phyloP scores from a whole-genome alignment of 1,140 invertebrate genomes.

The Leptinotarsa defecta region DNA sequence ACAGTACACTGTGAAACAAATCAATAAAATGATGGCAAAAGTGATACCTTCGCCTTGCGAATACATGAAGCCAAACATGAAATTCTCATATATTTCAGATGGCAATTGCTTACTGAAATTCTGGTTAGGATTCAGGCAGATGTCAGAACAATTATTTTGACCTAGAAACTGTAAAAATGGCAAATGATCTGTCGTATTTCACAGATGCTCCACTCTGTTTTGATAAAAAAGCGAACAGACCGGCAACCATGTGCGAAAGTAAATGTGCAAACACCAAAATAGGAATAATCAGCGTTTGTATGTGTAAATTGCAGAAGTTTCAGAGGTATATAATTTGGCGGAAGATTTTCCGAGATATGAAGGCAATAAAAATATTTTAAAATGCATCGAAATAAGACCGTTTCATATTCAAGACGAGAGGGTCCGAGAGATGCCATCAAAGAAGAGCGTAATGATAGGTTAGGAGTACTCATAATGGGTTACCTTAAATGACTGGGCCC shows the following conservation, averaged over 20 bases:
- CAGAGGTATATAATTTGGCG: constrained; percentile 31
- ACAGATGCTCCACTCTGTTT: too few species aligned
- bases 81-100: too few species aligned
- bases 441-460: constrained; percentile 51
- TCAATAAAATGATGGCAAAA: too few species aligned
- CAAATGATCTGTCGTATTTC: too few species aligned
- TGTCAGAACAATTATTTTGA: too few species aligned
- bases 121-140: too few species aligned
- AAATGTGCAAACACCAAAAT: not conserved
- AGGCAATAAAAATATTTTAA: constrained; percentile 39
- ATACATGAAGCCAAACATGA: too few species aligned
- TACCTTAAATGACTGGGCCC: constrained; percentile 53
- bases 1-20: too few species aligned
- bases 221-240: too few species aligned
- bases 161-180: too few species aligned
- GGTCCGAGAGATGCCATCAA: constrained; percentile 37
- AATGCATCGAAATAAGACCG: constrained; percentile 40
- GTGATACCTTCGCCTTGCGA: too few species aligned
- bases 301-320: constrained; percentile 24
- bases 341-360: constrained; percentile 32
- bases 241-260: not conserved
- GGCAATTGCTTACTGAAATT: too few species aligned
- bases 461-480: constrained; percentile 52
- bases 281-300: constrained; percentile 8
- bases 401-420: constrained; percentile 32